These are phyloP conservation scores for Gymnoscelis rufifasciata DNA, from an alignment of 2,888 invertebrate species.

Conservation along the genomic window DNA sequence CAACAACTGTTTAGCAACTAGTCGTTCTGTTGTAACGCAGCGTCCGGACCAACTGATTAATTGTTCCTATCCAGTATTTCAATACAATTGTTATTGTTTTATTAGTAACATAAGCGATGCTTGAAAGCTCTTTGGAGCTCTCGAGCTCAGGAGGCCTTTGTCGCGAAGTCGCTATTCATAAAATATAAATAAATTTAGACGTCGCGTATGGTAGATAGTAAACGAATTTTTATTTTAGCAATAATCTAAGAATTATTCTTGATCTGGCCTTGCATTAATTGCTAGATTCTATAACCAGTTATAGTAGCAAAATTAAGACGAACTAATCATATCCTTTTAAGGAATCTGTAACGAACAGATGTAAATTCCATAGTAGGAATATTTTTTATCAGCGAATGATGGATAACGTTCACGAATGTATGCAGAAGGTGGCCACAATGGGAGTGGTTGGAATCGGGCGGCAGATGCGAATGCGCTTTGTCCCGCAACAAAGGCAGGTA, in stretches of 20 bases:
- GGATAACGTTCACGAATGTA: constrained; percentile 41
- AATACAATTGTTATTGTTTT: constrained; percentile 56
- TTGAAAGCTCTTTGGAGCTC: constrained; percentile 27
- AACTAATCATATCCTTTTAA: neutral
- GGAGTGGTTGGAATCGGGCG: constrained; percentile 42
- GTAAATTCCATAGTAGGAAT: neutral
- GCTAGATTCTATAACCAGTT: constrained; percentile 5
- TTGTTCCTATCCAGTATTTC: constrained; percentile 68
- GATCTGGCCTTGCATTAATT: constrained; percentile 53
- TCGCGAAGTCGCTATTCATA: too few species aligned
- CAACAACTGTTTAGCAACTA: constrained; percentile 73
- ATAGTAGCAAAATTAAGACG: neutral
- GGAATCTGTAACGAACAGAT: neutral
- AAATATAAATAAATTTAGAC: too few species aligned
- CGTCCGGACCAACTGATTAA: constrained; percentile 76
- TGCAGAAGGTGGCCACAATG: constrained; percentile 39
- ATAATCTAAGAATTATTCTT: constrained; percentile 57
- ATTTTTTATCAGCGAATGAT: constrained; percentile 28
- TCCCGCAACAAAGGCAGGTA: constrained; percentile 74
- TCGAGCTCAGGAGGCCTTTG: constrained; percentile 9
- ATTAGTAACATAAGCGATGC: constrained; percentile 23
- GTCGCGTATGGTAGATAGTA: constrained; percentile 7
- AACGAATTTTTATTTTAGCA: constrained; percentile 52
- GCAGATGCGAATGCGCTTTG: constrained; percentile 73
- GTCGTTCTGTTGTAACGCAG: constrained; percentile 71